Evolutionary conservation across 2,888 invertebrate species (phyloP), one percentile per base, ranked within the genome.

Genomic region (Polyploca ridens): DNA sequence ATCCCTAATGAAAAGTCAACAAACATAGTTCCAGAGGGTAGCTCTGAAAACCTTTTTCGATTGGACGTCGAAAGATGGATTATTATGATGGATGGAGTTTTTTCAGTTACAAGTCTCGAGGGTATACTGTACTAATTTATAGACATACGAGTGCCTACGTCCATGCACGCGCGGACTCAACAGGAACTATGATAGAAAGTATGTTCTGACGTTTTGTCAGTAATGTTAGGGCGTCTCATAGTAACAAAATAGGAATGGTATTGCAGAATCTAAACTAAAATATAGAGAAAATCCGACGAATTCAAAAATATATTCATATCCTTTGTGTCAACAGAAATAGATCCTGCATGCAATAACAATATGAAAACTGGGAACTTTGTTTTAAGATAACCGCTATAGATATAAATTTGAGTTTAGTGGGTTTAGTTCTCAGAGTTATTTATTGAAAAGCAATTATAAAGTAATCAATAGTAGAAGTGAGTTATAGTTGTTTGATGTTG

Each of bases 1-100:
- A 69, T 72, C 71, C 67, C 64, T 83, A 86, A 89, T 87, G 83
- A 85, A 88, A 88, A 86, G 83, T 84, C 85, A 88, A 88, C 85
- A 86, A 75, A 66, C 64, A 64, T 65, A 65, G 69, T 69, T 70
- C 65, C 69, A 71, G 68, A 74, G 76, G 76, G 75, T 76, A 67
- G 66, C 69, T 69, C 66, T 62, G 67, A 68, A 74, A 77, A 72
- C 74, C 75, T 76, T 77, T 77, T 72, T 67, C 69, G 68, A 78
- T 84, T 76, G 77, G 82, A 84, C 77, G 73, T 76, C 78, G 79
- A 81, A 79, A 81, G 83, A 85, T 84, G 78, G 76, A 79, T 81
- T 77, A 79, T 81, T 82, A 82, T 82, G 86, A 88, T 85, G 74
- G 82, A 86, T 84, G 70, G 79, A 75, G 71, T 75, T 81, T 82